Conservation (phyloP, 2,888 invertebrate species). For the Omphaloscelis lunosa region DNA sequence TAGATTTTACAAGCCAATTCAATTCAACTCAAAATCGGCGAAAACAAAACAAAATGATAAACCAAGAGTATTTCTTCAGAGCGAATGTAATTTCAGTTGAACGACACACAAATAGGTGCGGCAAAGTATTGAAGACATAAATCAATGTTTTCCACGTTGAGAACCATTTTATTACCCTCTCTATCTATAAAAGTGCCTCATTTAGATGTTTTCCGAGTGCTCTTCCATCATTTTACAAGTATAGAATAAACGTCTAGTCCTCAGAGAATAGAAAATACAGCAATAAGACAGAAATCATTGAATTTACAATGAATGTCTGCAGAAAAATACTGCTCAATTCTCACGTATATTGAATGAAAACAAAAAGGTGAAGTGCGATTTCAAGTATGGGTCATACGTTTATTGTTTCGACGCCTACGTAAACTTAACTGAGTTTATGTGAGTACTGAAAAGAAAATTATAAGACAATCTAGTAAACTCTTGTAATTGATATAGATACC, state of each 20-base stretch:
- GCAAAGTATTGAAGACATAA: constrained; percentile 47
- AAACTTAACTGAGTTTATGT: neutral
- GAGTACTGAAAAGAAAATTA: constrained; percentile 9
- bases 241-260: constrained; percentile 29
- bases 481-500: neutral
- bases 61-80: constrained; percentile 26
- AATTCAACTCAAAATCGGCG: constrained; percentile 35
- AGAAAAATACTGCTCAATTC: constrained; percentile 57
- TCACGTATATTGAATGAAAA: constrained; percentile 37
- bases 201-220: constrained; percentile 45
- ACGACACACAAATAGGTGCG: constrained; percentile 37
- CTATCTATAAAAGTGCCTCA: constrained; percentile 45
- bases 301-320: constrained; percentile 50
- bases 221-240: constrained; percentile 44
- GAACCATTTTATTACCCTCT: constrained; percentile 51
- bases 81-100: constrained; percentile 42
- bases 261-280: constrained; percentile 51
- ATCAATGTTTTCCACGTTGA: constrained; percentile 49
- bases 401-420: constrained; percentile 13
- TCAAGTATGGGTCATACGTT: constrained; percentile 15
- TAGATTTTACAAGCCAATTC: constrained; percentile 47
- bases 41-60: constrained; percentile 51
- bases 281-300: constrained; percentile 57
- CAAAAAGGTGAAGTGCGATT: constrained; percentile 28
- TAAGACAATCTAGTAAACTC: constrained; percentile 16